Base-by-base conservation (phyloP, 2,113 vertebrate species). In the Martes martes region DNA sequence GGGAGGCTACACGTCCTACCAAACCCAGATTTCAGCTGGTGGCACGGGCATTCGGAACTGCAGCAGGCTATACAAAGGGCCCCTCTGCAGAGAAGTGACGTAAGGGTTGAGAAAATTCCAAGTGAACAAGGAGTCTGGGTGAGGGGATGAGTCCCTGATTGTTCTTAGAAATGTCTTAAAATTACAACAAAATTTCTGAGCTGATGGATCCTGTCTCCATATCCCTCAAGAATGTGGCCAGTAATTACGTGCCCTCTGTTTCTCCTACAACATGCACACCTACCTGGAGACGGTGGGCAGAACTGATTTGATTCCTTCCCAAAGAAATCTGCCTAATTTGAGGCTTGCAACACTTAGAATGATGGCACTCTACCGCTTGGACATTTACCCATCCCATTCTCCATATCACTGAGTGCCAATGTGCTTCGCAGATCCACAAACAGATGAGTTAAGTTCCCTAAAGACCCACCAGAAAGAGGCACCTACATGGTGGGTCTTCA, bases 101-200 rank as follows among this genome's bases (percentile, higher is more conserved):
- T 91, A 21, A 81, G 39, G 47, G 31, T 57, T 63, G 80, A 84
- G 42, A 79, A 81, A 83, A 81, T 52, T 59, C 74, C 45, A 65
- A 69, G 42, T 73, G 94, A 86, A 78, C 1, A 15, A 73, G 79
- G 50, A n/a, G 21, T 21, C 52, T 79, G 55, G 52, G 23, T 18
- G 65, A 39, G 31, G 45, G 14, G 19, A 71, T 23, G 33, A 78
- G 57, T 69, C 16, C 14, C 9, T 13, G 14, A 23, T 81, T 89
- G 36, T 94, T 63, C 71, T 47, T 18, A 94, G 74, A 80, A 85
- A 6, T 91, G 28, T 24, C 80, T 90, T 95, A 55, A 95, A 84
- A 92, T 63, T 39, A 52, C 39, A 93, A 33, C 19, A 74, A 1
- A 61, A 63, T 47, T 59, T 92, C 39, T 83, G 45, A 74, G 59